phyloP scores from a whole-genome alignment of 2,113 vertebrate species.

The Brachyhypopomus occidentalis region DNA sequence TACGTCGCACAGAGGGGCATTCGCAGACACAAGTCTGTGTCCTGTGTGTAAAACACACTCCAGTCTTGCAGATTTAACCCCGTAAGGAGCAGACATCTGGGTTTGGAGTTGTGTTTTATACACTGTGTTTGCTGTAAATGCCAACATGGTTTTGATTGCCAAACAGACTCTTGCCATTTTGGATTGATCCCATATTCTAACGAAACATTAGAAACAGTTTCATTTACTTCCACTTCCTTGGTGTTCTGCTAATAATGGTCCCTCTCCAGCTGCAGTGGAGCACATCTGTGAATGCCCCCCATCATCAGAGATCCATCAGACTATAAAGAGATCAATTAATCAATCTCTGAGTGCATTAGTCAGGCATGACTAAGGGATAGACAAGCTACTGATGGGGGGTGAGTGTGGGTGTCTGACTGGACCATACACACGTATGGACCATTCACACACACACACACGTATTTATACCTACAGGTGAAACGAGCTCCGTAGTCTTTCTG shows the following conservation, averaged over 20 bases:
- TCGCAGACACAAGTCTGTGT: conserved; percentile 23
- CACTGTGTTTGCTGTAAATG: conserved; percentile 32
- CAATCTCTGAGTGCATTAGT: conserved; percentile 46
- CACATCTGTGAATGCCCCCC: conserved; percentile 12
- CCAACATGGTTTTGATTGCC: conserved; percentile 22
- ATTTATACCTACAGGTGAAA: neutral
- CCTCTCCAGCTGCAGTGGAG: neutral
- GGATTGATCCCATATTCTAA: conserved; percentile 12
- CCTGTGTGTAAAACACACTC: conserved; percentile 4
- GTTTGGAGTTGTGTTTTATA: neutral
- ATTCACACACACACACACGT: neutral
- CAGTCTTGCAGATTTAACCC: conserved; percentile 7
- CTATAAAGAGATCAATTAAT: conserved; percentile 46
- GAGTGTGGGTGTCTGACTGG: neutral
- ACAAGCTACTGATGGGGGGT: conserved; percentile 25
- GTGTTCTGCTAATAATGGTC: neutral
- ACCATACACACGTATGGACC: neutral
- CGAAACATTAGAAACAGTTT: conserved; percentile 6
- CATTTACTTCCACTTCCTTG: neutral
- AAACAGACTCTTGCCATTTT: conserved; percentile 2
- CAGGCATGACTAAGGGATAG: conserved; percentile 62
- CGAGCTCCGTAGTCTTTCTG: neutral
- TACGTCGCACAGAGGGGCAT: neutral
- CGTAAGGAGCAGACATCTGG: conserved; percentile 3
- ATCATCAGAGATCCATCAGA: conserved; percentile 55